A percentile compares a stretch with the other conserved stretches of the same genome.
Conservation (phyloP, 2,888 invertebrate species). For the Thereva nobilitata region DNA sequence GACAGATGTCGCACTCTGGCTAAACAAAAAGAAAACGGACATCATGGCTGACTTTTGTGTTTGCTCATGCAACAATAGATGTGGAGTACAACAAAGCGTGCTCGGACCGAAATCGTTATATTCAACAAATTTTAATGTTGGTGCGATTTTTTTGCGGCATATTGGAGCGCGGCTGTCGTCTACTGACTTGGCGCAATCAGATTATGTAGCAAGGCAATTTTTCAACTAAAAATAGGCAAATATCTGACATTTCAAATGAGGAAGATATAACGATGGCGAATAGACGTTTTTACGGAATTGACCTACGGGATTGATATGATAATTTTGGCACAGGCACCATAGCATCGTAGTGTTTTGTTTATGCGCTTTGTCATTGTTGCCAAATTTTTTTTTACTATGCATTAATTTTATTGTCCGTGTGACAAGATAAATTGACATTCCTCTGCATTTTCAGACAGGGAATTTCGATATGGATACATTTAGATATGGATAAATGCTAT, state of each 20-base stretch:
- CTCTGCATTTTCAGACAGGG: slow-evolving; percentile 9
- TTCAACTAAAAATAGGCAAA: slow-evolving; percentile 31
- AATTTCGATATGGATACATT: slow-evolving; percentile 14
- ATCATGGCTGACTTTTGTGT: too few relatives aligned
- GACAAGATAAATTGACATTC: slow-evolving; percentile 32
- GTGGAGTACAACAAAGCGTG: too few relatives aligned
- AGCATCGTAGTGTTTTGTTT: neutral
- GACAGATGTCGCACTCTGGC: too few relatives aligned
- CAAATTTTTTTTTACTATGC: slow-evolving; percentile 17
- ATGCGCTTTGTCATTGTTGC: slow-evolving; percentile 12
- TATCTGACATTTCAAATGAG: slow-evolving; percentile 28
- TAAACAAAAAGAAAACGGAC: too few relatives aligned
- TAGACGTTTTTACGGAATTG: slow-evolving; percentile 14
- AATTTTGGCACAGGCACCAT: slow-evolving; percentile 20
- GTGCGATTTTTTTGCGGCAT: too few relatives aligned
- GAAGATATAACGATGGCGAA: slow-evolving; percentile 23
- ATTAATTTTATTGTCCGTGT: slow-evolving; percentile 27
- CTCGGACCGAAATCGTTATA: too few relatives aligned
- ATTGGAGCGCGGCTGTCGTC: neutral
- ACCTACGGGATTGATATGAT: slow-evolving; percentile 13
- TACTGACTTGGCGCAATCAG: neutral
- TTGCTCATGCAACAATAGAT: too few relatives aligned
- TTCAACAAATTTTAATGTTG: too few relatives aligned
- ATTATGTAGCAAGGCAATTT: slow-evolving; percentile 17
- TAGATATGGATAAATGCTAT: too few relatives aligned